A percentile compares a stretch with the other conserved stretches of the same genome.
Conservation (phyloP, 2,888 invertebrate genomes). For the Baronia brevicornis region DNA sequence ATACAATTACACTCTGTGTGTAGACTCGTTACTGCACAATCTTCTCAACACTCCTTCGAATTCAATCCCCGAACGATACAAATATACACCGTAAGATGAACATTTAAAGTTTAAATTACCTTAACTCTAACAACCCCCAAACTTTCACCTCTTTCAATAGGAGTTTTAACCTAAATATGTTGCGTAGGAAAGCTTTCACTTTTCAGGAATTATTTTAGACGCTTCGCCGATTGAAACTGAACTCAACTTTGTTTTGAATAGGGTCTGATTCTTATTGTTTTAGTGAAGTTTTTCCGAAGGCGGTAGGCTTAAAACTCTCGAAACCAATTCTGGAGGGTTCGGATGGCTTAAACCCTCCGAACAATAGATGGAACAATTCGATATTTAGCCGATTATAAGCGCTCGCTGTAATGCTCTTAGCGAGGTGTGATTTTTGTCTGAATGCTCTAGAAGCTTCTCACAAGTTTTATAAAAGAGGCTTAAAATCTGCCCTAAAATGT, state of each 20-base stretch:
- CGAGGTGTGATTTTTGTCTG: constrained; percentile 61
- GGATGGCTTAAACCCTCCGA: constrained; percentile 58
- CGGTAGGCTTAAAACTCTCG: constrained; percentile 70
- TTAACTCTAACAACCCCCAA: constrained; percentile 39
- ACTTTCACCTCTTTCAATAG: constrained; percentile 75
- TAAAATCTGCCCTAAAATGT: constrained; percentile 17
- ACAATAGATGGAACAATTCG: constrained; percentile 72
- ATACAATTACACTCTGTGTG: constrained; percentile 71
- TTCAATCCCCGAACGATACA: constrained; percentile 19
- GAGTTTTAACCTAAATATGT: constrained; percentile 74
- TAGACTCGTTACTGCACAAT: constrained; percentile 69
- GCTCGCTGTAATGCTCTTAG: constrained; percentile 68
- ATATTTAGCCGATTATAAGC: constrained; percentile 74
- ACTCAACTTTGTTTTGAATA: constrained; percentile 32
- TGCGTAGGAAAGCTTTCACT: constrained; percentile 73
- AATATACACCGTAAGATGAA: constrained; percentile 33
- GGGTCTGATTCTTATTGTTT: constrained; percentile 31
- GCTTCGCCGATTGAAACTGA: constrained; percentile 29
- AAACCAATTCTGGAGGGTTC: constrained; percentile 65
- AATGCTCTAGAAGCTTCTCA: constrained; percentile 20
- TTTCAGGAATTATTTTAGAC: constrained; percentile 68
- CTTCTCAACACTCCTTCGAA: constrained; percentile 55
- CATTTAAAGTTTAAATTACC: constrained; percentile 32
- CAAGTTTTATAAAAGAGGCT: constrained; percentile 25
- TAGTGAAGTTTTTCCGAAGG: constrained; percentile 52